These are phyloP conservation scores for Archips crataeganus DNA, from an alignment of 2,888 invertebrate species.

Conservation along the genomic window DNA sequence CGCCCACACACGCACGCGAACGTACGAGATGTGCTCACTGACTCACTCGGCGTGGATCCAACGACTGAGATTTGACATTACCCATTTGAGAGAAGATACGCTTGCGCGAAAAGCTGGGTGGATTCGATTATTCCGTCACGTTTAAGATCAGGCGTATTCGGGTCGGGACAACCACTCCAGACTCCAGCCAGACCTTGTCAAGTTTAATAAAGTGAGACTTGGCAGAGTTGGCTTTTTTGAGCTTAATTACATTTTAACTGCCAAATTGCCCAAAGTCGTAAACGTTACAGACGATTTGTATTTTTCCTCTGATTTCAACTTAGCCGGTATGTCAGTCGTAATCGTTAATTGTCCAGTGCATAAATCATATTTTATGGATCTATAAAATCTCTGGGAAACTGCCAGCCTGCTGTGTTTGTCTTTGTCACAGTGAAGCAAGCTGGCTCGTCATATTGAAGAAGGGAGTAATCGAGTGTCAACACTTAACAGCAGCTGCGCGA, in stretches of 20 bases:
- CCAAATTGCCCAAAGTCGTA: slow-evolving; percentile 1
- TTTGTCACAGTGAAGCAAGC: neutral
- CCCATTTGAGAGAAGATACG: slow-evolving; percentile 16
- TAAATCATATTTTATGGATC: slow-evolving; percentile 1
- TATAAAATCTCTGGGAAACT: neutral
- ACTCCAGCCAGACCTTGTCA: slow-evolving; percentile 20
- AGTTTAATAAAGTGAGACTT: slow-evolving; percentile 2
- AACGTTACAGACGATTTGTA: neutral
- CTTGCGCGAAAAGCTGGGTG: slow-evolving; percentile 32
- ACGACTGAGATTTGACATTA: slow-evolving; percentile 31
- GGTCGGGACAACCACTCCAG: neutral
- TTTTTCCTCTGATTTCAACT: neutral
- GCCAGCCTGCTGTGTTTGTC: neutral
- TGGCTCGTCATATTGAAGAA: neutral
- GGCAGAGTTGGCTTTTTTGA: neutral
- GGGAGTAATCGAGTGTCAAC: neutral
- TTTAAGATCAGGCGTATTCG: slow-evolving; percentile 19
- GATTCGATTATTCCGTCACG: slow-evolving; percentile 35
- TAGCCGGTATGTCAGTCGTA: neutral
- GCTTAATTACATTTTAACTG: neutral
- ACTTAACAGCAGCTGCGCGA: neutral
- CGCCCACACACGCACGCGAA: slow-evolving; percentile 11
- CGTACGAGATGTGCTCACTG: slow-evolving; percentile 2
- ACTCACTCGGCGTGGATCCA: slow-evolving; percentile 16
- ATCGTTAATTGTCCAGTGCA: neutral